These are phyloP conservation scores for Hippocampus barbouri DNA, from an alignment of 2,113 vertebrate species.

Conservation along the genomic window DNA sequence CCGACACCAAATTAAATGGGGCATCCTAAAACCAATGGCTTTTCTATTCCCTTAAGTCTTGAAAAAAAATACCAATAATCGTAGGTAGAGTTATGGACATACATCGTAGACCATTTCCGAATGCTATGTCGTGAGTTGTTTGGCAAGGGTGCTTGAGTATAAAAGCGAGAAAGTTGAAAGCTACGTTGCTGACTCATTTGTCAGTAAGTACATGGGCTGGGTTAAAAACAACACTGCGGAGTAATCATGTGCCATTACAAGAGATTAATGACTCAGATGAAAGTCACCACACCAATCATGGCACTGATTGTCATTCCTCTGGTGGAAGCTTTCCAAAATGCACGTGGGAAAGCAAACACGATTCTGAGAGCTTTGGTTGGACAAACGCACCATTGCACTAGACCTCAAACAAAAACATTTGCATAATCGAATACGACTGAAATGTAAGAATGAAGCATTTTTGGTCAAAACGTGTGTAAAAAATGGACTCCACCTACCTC, in stretches of 20 bases:
- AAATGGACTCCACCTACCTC: no score
- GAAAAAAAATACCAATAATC: not conserved
- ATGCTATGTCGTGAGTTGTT: not conserved
- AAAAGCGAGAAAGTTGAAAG: not conserved
- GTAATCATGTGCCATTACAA: not conserved
- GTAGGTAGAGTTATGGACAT: not conserved
- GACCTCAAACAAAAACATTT: not conserved
- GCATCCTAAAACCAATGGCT: not conserved
- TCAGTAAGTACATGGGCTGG: slow-evolving; percentile 1
- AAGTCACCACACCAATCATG: not conserved
- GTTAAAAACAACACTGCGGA: not conserved
- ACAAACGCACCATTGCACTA: not conserved
- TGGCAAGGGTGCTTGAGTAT: not conserved
- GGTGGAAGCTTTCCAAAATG: not conserved
- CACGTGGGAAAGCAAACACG: not conserved
- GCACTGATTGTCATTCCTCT: not conserved
- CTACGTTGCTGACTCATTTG: slow-evolving; percentile 1
- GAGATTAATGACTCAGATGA: slow-evolving; percentile 1
- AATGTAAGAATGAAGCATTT: not conserved
- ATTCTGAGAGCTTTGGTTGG: not conserved
- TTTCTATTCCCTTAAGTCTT: not conserved
- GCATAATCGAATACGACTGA: not conserved
- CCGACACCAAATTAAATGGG: not conserved
- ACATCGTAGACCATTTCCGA: not conserved
- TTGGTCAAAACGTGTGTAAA: not conserved